These are phyloP conservation scores for Antennarius maculatus DNA, from an alignment of 2,797 vertebrate genomes.

Conservation along the genomic window DNA sequence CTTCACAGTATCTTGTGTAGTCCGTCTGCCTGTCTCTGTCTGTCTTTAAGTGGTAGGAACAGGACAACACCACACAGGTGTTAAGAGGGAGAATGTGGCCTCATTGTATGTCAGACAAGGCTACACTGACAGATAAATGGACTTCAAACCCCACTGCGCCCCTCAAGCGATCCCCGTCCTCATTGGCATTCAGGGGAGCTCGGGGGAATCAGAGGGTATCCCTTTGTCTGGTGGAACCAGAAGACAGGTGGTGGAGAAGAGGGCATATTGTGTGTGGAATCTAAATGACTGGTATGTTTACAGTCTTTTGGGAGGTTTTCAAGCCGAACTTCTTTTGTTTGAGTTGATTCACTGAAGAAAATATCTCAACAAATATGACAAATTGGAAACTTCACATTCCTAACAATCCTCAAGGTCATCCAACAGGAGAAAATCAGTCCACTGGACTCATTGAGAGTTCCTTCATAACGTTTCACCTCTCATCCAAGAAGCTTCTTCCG, in stretches of 20 bases:
- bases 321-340: conserved; percentile 5
- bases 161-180: conserved; percentile 41
- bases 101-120: conserved; percentile 36
- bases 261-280: conserved; percentile 61
- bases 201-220: conserved; percentile 66
- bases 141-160: conserved; percentile 40
- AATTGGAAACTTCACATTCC: neutral
- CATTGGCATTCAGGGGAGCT: conserved; percentile 59
- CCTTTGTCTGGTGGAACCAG: conserved; percentile 66
- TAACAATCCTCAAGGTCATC: neutral
- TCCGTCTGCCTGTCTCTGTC: conserved; percentile 23
- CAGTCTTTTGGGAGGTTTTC: conserved; percentile 21
- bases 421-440: no score
- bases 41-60: conserved; percentile 28
- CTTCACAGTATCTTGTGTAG: conserved; percentile 18
- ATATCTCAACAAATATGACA: conserved; percentile 6
- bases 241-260: conserved; percentile 70
- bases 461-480: no score
- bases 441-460: no score
- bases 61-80: conserved; percentile 64
- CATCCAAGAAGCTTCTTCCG: no score
- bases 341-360: conserved; percentile 7
- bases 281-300: conserved; percentile 76
- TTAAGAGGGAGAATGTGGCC: conserved; percentile 34
- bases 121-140: conserved; percentile 43